A percentile compares a stretch with the other conserved stretches of the same genome.
These are phyloP conservation scores for Bothrops jararaca DNA, from an alignment of 2,113 vertebrate genomes.

Conservation along the genomic window DNA sequence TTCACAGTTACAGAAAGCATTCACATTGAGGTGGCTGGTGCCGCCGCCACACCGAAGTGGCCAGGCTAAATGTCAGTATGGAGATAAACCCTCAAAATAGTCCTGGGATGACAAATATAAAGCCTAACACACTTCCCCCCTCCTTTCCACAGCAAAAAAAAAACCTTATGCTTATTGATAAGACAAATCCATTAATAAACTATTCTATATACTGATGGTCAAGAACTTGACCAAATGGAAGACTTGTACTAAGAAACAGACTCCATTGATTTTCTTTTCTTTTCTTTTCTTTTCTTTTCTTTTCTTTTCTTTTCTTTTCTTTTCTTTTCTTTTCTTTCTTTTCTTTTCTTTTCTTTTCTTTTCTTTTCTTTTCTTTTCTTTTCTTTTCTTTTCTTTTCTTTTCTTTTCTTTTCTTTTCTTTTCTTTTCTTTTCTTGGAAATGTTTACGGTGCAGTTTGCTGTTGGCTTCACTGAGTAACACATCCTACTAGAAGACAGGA, in stretches of 20 bases:
- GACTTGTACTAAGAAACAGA: too few species aligned
- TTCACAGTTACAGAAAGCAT: not conserved
- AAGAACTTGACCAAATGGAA: too few species aligned
- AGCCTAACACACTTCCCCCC: not conserved
- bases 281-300: not conserved
- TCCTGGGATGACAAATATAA: not conserved
- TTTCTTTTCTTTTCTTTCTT: not conserved
- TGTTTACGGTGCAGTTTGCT: not conserved
- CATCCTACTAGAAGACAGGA: not conserved
- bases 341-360: too few species aligned
- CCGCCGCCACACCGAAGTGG: not conserved
- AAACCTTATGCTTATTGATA: too few species aligned
- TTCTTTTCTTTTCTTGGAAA: not conserved
- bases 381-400: too few species aligned
- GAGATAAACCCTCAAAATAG: not conserved
- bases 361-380: too few species aligned
- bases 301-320: not conserved
- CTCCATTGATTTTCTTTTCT: too few species aligned
- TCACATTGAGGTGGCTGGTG: too few species aligned
- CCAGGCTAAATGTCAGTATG: too few species aligned
- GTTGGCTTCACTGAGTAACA: not conserved
- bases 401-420: too few species aligned
- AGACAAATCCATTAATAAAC: too few species aligned
- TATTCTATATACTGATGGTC: too few species aligned
- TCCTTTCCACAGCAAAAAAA: not conserved